These are phyloP conservation scores for Sphaeridia pumilis DNA, from an alignment of 2,888 invertebrate species.

Conservation along the genomic window DNA sequence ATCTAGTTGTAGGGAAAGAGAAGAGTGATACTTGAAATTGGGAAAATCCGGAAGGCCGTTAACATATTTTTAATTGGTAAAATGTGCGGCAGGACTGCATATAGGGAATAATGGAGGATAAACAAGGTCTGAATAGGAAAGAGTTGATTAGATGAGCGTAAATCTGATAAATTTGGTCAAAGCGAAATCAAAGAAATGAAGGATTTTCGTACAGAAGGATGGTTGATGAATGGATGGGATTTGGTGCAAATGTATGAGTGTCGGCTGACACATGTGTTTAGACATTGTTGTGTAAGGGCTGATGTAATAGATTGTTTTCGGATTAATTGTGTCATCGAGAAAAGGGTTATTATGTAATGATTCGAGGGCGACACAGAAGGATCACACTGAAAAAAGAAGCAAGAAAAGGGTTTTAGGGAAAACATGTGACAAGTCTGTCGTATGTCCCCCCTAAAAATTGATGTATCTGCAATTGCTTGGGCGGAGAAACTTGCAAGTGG, in stretches of 20 bases:
- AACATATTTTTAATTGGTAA: slow-evolving; percentile 3
- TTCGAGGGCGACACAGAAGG: background rate
- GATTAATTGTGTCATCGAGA: slow-evolving; percentile 12
- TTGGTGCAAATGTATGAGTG: background rate
- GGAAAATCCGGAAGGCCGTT: too few relatives aligned
- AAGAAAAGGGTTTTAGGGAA: too few relatives aligned
- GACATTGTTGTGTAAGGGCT: background rate
- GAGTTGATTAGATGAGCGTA: slow-evolving; percentile 10
- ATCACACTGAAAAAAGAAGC: slow-evolving; percentile 5
- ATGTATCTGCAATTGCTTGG: too few relatives aligned
- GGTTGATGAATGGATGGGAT: background rate
- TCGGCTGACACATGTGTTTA: too few relatives aligned
- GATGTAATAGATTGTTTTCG: slow-evolving; percentile 16
- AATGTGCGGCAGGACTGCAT: background rate
- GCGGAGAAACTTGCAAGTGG: too few relatives aligned
- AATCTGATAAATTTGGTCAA: slow-evolving; percentile 13
- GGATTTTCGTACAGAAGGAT: background rate
- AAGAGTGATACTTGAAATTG: too few relatives aligned
- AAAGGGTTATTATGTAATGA: slow-evolving; percentile 8
- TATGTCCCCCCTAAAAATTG: too few relatives aligned
- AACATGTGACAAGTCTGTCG: too few relatives aligned
- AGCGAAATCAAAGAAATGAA: slow-evolving; percentile 7
- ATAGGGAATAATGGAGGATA: background rate
- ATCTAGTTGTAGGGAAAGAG: too few relatives aligned
- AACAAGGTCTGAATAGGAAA: background rate